These are phyloP conservation scores for Nesometra sesokonis DNA, from an alignment of 35 echinoderm and acorn worm genomes.

Conservation along the genomic window DNA sequence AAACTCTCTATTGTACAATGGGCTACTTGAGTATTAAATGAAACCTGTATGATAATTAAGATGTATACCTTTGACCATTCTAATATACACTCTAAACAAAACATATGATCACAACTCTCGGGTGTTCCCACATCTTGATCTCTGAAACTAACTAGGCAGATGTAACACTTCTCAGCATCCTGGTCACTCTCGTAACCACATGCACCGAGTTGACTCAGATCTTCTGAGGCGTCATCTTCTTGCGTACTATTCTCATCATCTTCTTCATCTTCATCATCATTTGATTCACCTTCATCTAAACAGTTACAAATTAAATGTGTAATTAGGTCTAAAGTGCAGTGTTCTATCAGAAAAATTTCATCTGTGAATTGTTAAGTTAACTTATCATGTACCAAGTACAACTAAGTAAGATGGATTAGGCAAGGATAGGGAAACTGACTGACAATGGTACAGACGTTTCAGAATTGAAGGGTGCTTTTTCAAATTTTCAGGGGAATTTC, in stretches of 20 bases:
- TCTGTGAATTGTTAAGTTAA: too few relatives aligned
- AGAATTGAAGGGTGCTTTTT: too few relatives aligned
- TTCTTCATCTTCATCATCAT: neutral
- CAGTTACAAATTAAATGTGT: neutral
- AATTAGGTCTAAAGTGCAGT: too few relatives aligned
- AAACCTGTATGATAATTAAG: neutral
- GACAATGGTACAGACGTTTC: too few relatives aligned
- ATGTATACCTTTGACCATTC: conserved; percentile 82
- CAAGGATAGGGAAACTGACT: too few relatives aligned
- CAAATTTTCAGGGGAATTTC: too few relatives aligned
- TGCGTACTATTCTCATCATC: neutral
- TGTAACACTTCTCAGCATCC: conserved; percentile 49
- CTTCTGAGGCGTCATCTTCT: neutral
- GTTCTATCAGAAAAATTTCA: too few relatives aligned
- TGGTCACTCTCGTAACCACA: neutral
- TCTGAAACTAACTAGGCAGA: conserved; percentile 47
- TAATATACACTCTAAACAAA: conserved; percentile 84
- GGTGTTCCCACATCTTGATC: conserved; percentile 78
- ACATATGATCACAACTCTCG: conserved; percentile 89
- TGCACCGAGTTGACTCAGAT: neutral
- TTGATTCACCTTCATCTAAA: neutral
- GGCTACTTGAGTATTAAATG: neutral
- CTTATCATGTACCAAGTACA: too few relatives aligned
- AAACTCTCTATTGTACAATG: neutral
- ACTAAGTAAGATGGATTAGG: too few relatives aligned